These are phyloP conservation scores for Hemicordylus capensis DNA, from an alignment of 2,113 vertebrate genomes.

Conservation along the genomic window DNA sequence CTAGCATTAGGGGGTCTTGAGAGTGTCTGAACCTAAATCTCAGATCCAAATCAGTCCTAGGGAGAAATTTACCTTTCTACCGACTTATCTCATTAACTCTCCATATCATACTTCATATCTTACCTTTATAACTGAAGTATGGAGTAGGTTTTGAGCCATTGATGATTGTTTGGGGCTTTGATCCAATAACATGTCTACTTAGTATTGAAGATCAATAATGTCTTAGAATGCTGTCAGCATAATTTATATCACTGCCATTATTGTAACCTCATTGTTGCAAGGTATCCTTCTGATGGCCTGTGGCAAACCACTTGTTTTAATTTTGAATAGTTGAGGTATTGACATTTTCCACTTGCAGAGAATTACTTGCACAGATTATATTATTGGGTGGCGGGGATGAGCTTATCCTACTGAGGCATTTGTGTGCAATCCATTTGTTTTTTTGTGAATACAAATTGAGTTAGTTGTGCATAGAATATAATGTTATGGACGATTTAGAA, in stretches of 20 bases:
- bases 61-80: neutral
- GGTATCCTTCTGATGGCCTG: neutral
- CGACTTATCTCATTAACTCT: neutral
- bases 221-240: conserved; percentile 10
- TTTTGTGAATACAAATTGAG: neutral
- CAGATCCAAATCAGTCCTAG: neutral
- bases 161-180: neutral
- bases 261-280: neutral
- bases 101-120: neutral
- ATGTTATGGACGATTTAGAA: neutral
- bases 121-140: neutral
- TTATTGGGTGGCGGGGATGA: neutral
- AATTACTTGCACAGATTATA: neutral
- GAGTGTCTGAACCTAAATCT: neutral
- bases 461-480: neutral
- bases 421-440: neutral
- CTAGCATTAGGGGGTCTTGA: neutral
- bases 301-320: conserved; percentile 33
- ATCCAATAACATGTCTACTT: conserved; percentile 14
- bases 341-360: neutral
- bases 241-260: conserved; percentile 6
- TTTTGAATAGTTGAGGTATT: conserved; percentile 16
- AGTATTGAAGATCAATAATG: conserved; percentile 20
- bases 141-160: neutral
- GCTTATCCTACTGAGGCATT: accelerated